These are phyloP conservation scores for Columba guinea DNA, from an alignment of 2,797 vertebrate genomes.

Conservation along the genomic window DNA sequence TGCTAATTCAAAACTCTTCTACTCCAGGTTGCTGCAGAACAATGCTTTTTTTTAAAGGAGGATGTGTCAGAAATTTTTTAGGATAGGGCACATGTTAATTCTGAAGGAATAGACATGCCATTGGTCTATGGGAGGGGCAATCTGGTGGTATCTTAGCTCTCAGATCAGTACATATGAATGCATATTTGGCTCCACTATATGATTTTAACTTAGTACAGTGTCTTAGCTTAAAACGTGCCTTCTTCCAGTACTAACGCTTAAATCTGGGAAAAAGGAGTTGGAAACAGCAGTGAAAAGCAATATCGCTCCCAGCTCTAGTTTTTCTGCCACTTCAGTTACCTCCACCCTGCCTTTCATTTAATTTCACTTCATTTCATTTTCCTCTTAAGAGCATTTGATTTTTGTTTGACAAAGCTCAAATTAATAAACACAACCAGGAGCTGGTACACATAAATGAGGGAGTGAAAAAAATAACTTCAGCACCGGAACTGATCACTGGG, in stretches of 20 bases:
- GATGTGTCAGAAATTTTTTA: background rate
- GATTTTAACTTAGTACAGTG: background rate
- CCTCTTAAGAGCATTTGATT: background rate
- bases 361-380: slow-evolving; percentile 26
- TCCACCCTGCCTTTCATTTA: background rate
- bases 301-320: background rate
- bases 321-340: background rate
- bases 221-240: background rate
- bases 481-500: background rate
- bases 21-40: background rate
- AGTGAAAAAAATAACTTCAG: background rate
- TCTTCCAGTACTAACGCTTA: background rate
- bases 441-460: background rate
- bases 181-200: background rate
- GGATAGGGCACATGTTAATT: background rate
- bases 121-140: background rate
- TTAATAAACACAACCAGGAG: slow-evolving; percentile 5
- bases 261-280: background rate
- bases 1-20: background rate
- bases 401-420: background rate
- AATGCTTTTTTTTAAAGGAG: background rate
- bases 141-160: background rate
- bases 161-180: background rate
- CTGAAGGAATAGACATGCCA: background rate
- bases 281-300: background rate